phyloP scores from a whole-genome alignment of 2,113 vertebrate species.

The Nibea albiflora region DNA sequence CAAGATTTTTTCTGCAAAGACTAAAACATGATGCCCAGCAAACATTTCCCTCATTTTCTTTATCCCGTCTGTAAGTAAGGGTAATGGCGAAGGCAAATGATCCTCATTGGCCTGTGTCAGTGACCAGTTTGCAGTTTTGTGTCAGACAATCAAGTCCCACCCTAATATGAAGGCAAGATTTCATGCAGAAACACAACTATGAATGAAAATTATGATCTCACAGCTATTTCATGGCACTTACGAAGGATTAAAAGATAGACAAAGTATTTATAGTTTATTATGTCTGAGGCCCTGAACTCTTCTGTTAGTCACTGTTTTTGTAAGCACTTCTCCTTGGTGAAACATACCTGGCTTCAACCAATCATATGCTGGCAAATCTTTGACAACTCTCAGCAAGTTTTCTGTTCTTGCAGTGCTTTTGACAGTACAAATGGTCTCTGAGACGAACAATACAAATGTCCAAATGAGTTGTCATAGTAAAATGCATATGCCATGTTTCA shows the following conservation, averaged over 20 bases:
- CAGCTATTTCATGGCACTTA: slow-evolving; percentile 21
- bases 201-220: slow-evolving; percentile 12
- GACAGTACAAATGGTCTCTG: slow-evolving; percentile 68
- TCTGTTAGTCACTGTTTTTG: slow-evolving; percentile 54
- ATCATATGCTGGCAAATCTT: slow-evolving; percentile 58
- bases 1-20: not conserved
- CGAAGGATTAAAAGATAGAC: slow-evolving; percentile 28
- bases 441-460: slow-evolving; percentile 65
- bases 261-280: slow-evolving; percentile 39
- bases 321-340: slow-evolving; percentile 48
- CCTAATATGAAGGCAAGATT: slow-evolving; percentile 9
- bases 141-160: slow-evolving; percentile 11
- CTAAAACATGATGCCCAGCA: not conserved
- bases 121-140: slow-evolving; percentile 4
- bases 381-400: slow-evolving; percentile 56
- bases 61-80: not conserved
- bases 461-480: slow-evolving; percentile 55
- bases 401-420: slow-evolving; percentile 44
- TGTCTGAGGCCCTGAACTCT: slow-evolving; percentile 38
- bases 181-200: slow-evolving; percentile 51
- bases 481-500: slow-evolving; percentile 54
- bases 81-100: not conserved
- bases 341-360: slow-evolving; percentile 56
- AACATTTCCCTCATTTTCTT: not conserved
- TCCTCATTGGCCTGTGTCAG: not conserved